Evolutionary conservation across 2,797 vertebrate genomes (phyloP).

Genomic region (Enteromius viviparus): DNA sequence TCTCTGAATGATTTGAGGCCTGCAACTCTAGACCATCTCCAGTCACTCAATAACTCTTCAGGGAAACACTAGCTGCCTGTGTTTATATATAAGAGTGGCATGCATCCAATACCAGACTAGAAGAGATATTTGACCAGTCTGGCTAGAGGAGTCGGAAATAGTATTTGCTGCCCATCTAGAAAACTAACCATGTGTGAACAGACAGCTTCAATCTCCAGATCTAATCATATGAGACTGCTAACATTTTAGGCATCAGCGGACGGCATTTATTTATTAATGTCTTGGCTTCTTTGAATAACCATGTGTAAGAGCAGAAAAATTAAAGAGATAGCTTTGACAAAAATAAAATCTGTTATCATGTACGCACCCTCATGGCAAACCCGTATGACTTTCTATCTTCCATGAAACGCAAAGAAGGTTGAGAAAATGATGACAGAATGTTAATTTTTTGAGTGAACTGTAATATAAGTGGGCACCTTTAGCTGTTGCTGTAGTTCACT

Average conservation of each 20-base stretch:
- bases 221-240: background rate
- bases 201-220: constrained; percentile 7
- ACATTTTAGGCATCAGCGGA: background rate
- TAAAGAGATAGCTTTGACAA: background rate
- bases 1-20: constrained; percentile 24
- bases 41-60: constrained; percentile 28
- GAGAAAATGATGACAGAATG: background rate
- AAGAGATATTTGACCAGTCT: constrained; percentile 14
- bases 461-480: constrained; percentile 78
- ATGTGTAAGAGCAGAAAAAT: background rate
- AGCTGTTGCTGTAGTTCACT: constrained; percentile 97
- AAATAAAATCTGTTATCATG: background rate
- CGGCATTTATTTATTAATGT: background rate
- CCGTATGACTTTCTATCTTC: background rate
- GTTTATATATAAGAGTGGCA: constrained; percentile 15
- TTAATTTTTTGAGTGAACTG: background rate
- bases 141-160: background rate
- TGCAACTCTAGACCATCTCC: constrained; percentile 14
- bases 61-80: constrained; percentile 11
- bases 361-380: background rate
- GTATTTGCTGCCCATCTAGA: background rate
- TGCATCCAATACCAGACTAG: background rate
- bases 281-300: constrained; percentile 11
- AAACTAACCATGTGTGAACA: constrained; percentile 1
- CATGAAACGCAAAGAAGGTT: background rate